Evolutionary conservation across 2,888 invertebrate genomes (phyloP), one percentile per base, ranked within the genome.

Genomic region (Caenorhabditis zanzibari): DNA sequence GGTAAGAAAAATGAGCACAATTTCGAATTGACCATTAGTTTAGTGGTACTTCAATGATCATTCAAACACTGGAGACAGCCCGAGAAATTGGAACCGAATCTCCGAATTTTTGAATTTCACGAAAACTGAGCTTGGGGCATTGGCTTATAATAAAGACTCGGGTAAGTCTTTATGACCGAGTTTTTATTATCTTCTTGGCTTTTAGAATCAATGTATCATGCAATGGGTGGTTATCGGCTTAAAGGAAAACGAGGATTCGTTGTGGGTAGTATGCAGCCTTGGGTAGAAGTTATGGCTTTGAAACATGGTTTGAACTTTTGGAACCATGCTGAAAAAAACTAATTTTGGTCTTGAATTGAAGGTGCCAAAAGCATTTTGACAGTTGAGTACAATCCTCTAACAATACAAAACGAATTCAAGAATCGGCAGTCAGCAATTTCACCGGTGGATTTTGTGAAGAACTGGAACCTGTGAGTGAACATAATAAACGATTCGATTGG

Each of bases 241-340:
- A 26, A 38, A n/a, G 68, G 58, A 24, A 10, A 35, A 19, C 22
- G 14, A 14, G 84, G 84, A 38, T 32, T 76, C 1, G 74, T 85
- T 0, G 54, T 85, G 2, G 84, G 84, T 38, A 81, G 81, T 54
- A 47, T 75, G 75, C 49, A 68, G 12, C 81, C 81, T 12, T 85
- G 84, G 85, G 77, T 82, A 0, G 81, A 85, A 52, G 69, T 80
- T 0, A 66, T 71, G 28, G 74, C 82, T 24, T 26, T 85, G 0
- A 7, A 49, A 14, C 26, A 61, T 2, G 77, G 77, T 59, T 16
- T 1, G 64, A 41, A 16, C 16, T 41, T 16, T 14, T 6, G 12
- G 2, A 7, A 10, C 44, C 4, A n/a, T n/a, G n/a, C n/a, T n/a
- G n/a, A n/a, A n/a, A n/a, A n/a, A n/a, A n/a, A n/a, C n/a, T 6